phyloP scores from a whole-genome alignment of 2,888 invertebrate genomes.

The Gonocerus acuteangulatus region DNA sequence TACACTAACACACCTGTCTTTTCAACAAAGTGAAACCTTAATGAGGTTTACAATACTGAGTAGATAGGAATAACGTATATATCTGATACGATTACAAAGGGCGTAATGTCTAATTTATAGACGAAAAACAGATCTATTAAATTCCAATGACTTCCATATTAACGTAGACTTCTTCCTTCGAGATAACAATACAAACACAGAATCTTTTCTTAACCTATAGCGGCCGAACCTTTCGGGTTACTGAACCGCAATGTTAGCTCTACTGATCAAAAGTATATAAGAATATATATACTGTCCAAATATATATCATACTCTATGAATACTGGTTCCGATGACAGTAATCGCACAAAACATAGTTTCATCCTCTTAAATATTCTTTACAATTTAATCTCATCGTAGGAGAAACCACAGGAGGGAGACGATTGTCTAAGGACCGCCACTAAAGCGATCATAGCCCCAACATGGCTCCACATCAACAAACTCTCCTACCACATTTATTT shows the following conservation, averaged over 20 bases:
- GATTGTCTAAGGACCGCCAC: conserved; percentile 1
- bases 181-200: too few species aligned
- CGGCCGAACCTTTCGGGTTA: too few species aligned
- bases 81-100: neutral
- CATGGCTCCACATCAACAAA: neutral
- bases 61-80: neutral
- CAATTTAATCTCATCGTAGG: too few species aligned
- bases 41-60: neutral
- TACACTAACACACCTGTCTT: neutral
- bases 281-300: too few species aligned
- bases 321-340: too few species aligned
- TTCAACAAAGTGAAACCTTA: neutral
- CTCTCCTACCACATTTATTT: conserved; percentile 1
- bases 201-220: too few species aligned
- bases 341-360: too few species aligned
- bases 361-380: too few species aligned
- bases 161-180: too few species aligned
- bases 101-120: neutral
- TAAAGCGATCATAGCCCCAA: neutral
- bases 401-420: neutral
- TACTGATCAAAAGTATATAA: too few species aligned
- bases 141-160: neutral
- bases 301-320: too few species aligned
- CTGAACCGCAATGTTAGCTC: too few species aligned
- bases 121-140: neutral